Conservation (phyloP, 2,113 vertebrate genomes). For the Chamaetylas fuelleborni region DNA sequence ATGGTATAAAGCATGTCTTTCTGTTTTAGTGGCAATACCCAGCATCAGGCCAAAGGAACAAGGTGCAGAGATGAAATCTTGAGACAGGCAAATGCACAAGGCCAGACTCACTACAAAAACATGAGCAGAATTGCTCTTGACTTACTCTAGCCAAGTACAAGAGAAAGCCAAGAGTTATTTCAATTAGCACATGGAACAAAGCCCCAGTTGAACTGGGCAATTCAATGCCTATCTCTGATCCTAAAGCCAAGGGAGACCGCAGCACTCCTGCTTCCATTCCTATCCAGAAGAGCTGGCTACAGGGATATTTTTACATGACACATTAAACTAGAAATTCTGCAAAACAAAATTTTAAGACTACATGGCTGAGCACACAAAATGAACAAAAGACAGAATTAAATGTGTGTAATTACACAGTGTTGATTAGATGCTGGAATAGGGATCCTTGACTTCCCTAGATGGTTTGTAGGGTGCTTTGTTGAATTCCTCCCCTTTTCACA, state of each 20-base stretch:
- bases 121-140: not conserved
- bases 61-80: not conserved
- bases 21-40: conserved; percentile 1
- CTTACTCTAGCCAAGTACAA: not conserved
- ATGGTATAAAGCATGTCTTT: not conserved
- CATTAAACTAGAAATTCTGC: not conserved
- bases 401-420: not conserved
- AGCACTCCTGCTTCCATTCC: not conserved
- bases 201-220: not conserved
- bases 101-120: not conserved
- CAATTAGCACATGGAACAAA: not conserved
- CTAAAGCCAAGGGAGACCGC: not conserved
- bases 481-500: not conserved
- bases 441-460: not conserved
- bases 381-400: not conserved
- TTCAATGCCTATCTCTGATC: not conserved
- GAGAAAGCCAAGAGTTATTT: not conserved
- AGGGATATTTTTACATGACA: not conserved
- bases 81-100: not conserved
- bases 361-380: not conserved
- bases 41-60: not conserved
- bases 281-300: not conserved
- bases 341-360: not conserved
- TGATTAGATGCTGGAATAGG: not conserved
- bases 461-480: not conserved